Evolutionary conservation across 2,888 invertebrate genomes (phyloP).

Genomic region (Aquatica leii): DNA sequence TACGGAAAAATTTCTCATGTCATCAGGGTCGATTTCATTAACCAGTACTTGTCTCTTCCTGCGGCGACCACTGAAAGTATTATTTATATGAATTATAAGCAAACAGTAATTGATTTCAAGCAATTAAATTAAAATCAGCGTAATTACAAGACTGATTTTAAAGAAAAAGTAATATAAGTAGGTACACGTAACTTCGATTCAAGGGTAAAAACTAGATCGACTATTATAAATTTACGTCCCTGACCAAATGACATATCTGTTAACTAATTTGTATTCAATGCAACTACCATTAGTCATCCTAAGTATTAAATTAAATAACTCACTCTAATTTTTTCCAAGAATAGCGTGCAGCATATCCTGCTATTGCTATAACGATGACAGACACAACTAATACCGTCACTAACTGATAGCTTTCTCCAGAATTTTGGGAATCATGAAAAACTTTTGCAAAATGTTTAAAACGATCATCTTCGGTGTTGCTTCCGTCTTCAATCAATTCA

Average conservation of each 20-base stretch:
- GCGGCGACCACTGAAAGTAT: slow-evolving; percentile 40
- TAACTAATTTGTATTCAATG: no score
- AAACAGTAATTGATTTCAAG: no score
- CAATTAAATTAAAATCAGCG: no score
- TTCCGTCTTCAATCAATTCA: slow-evolving; percentile 40
- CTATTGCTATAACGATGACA: not conserved
- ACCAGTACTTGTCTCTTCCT: slow-evolving; percentile 59
- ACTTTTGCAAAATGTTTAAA: not conserved
- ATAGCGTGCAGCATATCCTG: not conserved
- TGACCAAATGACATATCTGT: no score
- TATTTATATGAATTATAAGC: no score
- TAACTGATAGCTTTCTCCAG: not conserved
- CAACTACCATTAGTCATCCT: not conserved
- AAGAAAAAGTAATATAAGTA: no score
- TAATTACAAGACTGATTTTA: no score
- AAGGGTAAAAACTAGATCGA: no score
- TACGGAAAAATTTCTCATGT: slow-evolving; percentile 59
- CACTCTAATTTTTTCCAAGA: not conserved
- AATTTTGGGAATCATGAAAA: not conserved
- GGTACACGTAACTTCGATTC: no score
- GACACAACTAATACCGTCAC: not conserved
- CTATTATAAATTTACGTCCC: no score
- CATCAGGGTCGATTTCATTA: slow-evolving; percentile 58
- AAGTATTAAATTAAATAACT: not conserved
- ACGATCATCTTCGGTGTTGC: slow-evolving; percentile 38